A percentile compares a stretch with the other conserved stretches of the same genome.
Conservation (phyloP, 2,888 invertebrate species). For the Apoda limacodes region DNA sequence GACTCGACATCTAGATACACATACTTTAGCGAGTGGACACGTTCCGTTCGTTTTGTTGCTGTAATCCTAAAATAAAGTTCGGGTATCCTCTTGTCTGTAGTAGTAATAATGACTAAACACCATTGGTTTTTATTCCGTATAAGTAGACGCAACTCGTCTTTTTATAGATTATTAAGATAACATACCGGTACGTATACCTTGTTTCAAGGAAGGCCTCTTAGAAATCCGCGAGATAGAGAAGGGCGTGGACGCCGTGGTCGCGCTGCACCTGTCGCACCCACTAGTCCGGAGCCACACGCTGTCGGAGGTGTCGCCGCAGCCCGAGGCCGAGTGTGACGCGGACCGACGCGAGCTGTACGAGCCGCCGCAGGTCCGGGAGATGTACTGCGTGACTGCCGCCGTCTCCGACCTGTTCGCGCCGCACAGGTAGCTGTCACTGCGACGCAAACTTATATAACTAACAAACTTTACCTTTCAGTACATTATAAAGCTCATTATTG, state of each 20-base stretch:
- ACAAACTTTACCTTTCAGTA: background rate
- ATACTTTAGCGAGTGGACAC: too few relatives aligned
- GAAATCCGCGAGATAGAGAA: constrained; percentile 76
- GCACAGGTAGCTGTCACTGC: constrained; percentile 64
- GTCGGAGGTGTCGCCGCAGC: constrained; percentile 18
- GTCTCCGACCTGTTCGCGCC: constrained; percentile 73
- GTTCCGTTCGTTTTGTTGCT: too few relatives aligned
- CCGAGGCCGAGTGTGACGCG: constrained; percentile 13
- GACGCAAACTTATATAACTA: constrained; percentile 16
- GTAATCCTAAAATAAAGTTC: too few relatives aligned
- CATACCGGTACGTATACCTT: too few relatives aligned
- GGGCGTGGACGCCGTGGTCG: constrained; percentile 84
- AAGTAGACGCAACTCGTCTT: too few relatives aligned
- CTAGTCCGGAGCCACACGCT: constrained; percentile 41
- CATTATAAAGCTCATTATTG: too few relatives aligned
- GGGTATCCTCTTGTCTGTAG: too few relatives aligned
- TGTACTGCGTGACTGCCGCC: constrained; percentile 75
- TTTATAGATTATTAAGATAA: too few relatives aligned
- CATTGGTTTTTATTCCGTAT: too few relatives aligned
- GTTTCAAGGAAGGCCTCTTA: constrained; percentile 72
- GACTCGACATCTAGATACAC: too few relatives aligned
- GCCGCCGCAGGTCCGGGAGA: constrained; percentile 73
- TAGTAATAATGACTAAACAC: too few relatives aligned
- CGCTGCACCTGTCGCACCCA: constrained; percentile 73
- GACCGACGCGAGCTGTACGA: constrained; percentile 25